Base-by-base conservation (phyloP, 23 tunicate genomes). In the Trididemnum miniatum region DNA sequence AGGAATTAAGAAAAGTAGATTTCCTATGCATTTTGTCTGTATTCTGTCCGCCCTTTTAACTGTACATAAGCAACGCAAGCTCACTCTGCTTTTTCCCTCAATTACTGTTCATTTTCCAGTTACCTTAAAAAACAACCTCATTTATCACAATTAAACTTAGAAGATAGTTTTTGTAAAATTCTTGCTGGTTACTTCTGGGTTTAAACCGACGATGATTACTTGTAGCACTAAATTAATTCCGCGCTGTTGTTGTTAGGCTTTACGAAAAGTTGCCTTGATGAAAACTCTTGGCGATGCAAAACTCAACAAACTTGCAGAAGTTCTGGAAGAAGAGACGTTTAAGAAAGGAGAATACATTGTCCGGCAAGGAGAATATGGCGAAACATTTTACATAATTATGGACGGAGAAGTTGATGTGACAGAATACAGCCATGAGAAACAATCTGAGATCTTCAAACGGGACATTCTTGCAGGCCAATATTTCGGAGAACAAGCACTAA, bases 401-500 rank as follows among this genome's bases (percentile, higher is more conserved):
- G 86, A 87, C 25, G 99, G 99, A 0, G 78, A 86, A 73, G 99
- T 96, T 18, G 93, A 96, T 51, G 89, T 96, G 0, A 90, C 99
- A 2, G 84, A 59, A 27, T 59, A 74, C 65, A 52, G 39, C 29
- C 34, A 26, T 1, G 97, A 92, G 36, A 81, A 71, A 15, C 62
- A 74, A 2, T 5, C 23, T 7, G 92, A 92, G 50, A 64, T 25
- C 2, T 91, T 72, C 52, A 80, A 83, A 20, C 84, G 96, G 12
- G 71, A 62, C 30, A 35, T 96, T 5, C 66, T 69, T 39, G 74
- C 74, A 52, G 99, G 99, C 20, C 78, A 66, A 27, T 96, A 82
- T 49, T 96, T 96, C 80, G 99, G 99, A 52, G 99, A 96, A 80
- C 84, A 83, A 65, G 99, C 99, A 0, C 37, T 96, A 65, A 86